Base-by-base conservation (phyloP, 1,140 invertebrate species). In the Lasioglossum albipes region DNA sequence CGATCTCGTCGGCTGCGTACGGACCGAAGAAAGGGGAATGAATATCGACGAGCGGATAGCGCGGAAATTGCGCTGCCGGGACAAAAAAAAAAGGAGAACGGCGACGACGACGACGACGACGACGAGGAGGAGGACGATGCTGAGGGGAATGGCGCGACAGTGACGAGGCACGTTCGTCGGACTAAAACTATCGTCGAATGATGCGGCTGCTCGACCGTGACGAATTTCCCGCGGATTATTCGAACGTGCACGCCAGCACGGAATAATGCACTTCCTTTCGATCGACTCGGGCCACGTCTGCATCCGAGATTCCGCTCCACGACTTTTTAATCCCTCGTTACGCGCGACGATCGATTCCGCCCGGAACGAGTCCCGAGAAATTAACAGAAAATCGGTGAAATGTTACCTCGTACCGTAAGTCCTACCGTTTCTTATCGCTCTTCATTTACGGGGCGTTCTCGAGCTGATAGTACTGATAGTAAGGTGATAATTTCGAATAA, bases 11-110 rank as follows among this genome's bases (percentile, higher is more conserved):
- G n/a, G 64, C 66, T 62, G 79, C 73, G 77, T 79, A 72, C 59
- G 61, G 64, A 72, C 49, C 45, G 61, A 73, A 69, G 80, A 81
- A 76, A 80, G 79, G 80, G 59, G 82, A 81, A 76, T 73, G 87
- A 86, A 83, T 79, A 85, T 86, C 83, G 84, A 78, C 74, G 85
- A 76, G 75, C 66, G 36, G 57, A 64, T 68, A 75, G 72, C 75
- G 65, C 70, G 81, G 81, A 85, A 86, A 82, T 88, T 84, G 87
- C 82, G 36, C 49, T 36, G 36, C 13, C 52, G 45, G 65, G 59
- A 59, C 12, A 42, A 27, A 42, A 31, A 42, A 66, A 61, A 68
- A 27, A 13, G 41, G 22, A 52, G 57, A 57, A 71, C 49, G 66
- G 67, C 52, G 64, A 57, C n/a, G n/a, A 36, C 36, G 36, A 36